A percentile compares a stretch with the other conserved stretches of the same genome.
phyloP scores from a whole-genome alignment of 2,113 vertebrate species.

The Clarias gariepinus region DNA sequence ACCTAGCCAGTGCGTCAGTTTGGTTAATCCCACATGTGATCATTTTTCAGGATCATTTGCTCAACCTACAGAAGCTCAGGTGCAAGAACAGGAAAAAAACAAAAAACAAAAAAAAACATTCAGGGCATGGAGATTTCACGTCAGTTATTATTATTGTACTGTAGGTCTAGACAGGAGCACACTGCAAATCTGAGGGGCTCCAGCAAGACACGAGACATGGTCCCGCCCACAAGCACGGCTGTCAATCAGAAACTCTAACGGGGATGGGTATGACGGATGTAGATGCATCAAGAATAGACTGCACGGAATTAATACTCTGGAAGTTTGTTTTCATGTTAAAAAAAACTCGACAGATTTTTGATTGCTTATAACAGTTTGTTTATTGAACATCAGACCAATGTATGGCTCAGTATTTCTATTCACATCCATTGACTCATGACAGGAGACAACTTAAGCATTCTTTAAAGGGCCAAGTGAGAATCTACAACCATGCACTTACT shows the following conservation, averaged over 20 bases:
- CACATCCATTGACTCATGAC: not conserved
- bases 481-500: too few relatives aligned
- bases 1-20: not conserved
- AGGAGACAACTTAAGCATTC: too few relatives aligned
- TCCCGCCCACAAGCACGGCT: not conserved
- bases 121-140: not conserved
- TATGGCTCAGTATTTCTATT: not conserved
- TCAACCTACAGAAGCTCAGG: conserved; percentile 19
- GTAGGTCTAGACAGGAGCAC: not conserved
- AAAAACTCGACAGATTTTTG: not conserved
- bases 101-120: not conserved
- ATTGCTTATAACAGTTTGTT: not conserved
- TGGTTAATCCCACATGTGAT: conserved; percentile 19
- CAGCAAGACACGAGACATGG: not conserved
- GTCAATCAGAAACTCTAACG: not conserved
- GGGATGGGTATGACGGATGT: not conserved
- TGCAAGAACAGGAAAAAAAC: not conserved
- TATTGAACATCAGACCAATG: not conserved
- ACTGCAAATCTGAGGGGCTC: not conserved
- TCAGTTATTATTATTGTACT: not conserved
- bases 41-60: conserved; percentile 43
- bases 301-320: not conserved
- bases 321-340: not conserved
- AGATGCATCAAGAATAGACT: not conserved
- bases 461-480: not conserved